These are phyloP conservation scores for Enteromius argenteus DNA, from an alignment of 2,797 vertebrate genomes.

Conservation along the genomic window DNA sequence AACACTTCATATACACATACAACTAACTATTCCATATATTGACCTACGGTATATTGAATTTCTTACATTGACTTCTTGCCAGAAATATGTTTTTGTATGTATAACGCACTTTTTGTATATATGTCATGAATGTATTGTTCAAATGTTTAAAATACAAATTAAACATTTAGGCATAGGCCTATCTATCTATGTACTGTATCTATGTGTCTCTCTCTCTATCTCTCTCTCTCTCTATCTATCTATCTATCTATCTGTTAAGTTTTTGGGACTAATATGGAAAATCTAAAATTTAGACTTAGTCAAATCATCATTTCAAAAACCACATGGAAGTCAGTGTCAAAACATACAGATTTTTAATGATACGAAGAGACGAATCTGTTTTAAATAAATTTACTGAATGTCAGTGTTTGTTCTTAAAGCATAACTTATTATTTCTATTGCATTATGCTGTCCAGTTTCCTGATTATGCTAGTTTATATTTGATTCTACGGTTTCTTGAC, in stretches of 20 bases:
- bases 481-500: conserved; percentile 13
- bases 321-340: neutral
- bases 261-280: neutral
- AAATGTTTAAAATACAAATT: neutral
- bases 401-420: neutral
- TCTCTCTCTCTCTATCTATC: neutral
- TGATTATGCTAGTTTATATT: conserved; percentile 18
- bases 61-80: neutral
- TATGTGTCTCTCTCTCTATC: neutral
- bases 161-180: neutral
- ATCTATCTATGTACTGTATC: no score
- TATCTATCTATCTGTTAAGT: neutral
- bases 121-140: neutral
- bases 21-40: neutral
- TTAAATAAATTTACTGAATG: neutral
- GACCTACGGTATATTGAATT: neutral
- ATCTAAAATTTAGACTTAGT: neutral
- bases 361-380: neutral
- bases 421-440: neutral
- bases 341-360: neutral
- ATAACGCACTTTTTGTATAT: neutral
- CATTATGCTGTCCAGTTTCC: neutral
- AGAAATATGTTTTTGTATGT: neutral
- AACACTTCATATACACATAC: neutral
- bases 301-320: neutral